Evolutionary conservation across 2,888 invertebrate species (phyloP), one percentile per base, ranked within the genome.

Genomic region (Mythimna pallens): DNA sequence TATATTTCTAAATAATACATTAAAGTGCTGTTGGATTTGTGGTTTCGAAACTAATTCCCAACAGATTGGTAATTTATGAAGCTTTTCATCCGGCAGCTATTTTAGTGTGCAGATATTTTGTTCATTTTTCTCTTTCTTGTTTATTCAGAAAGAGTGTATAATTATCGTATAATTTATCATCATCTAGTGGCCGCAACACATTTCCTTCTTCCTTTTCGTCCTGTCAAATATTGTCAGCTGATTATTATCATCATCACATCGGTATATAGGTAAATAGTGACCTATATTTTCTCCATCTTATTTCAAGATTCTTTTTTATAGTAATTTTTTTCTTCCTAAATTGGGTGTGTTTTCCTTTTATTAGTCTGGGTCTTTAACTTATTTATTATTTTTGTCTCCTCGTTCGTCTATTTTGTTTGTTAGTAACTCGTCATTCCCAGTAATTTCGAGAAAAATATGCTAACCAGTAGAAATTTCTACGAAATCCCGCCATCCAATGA

Each of bases 1-100:
- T 14, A 64, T 66, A 59, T 40, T 61, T 80, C 67, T 34, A 62
- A 36, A 79, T 55, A 66, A 55, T 58, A 74, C n/a, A 57, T 67
- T 75, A 59, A 55, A 57, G 40, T 55, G 76, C 12, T 63, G 10
- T 58, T 12, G 22, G 62, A 58, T 67, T 57, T 82, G 82, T 63
- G 62, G 78, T 68, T 77, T 68, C n/a, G 22, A n/a, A 81, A 67
- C 12, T 2, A 36, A 76, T 76, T 77, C 43, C 36, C 14, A 76
- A 52, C 68, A 40, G 52, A 59, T 82, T 70, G 47, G 40, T 57
- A 68, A 77, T 77, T 77, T 81, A 81, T 66, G 55, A 63, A n/a
- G 52, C 10, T 55, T 55, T 66, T 61, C 50, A 55, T 57, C 55
- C 61, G 61, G 66, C 34, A 14, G 25, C 14, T 65, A 65, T 75